A percentile compares a stretch with the other conserved stretches of the same genome.
Evolutionary conservation across 2,797 vertebrate species (phyloP).

Genomic region (Diceros bicornis): DNA sequence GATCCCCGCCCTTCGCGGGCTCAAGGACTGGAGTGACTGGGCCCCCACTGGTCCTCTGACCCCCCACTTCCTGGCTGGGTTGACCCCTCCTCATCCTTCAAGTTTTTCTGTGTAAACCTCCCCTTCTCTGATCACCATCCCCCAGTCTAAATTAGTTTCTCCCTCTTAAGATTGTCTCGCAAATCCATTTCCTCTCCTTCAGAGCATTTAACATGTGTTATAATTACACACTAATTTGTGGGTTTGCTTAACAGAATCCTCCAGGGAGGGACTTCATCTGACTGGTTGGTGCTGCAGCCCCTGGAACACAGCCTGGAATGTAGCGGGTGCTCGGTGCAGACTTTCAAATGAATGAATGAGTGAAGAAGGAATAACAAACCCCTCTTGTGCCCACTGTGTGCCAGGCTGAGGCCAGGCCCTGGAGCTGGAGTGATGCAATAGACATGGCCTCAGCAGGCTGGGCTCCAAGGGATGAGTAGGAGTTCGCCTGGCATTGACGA

Average conservation of each 20-base stretch:
- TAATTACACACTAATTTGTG: conserved; percentile 54
- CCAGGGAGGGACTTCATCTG: background rate
- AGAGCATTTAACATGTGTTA: background rate
- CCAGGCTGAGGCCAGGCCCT: background rate
- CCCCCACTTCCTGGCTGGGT: background rate
- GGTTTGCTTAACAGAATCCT: conserved; percentile 51
- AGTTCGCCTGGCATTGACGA: background rate
- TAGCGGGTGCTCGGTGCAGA: background rate
- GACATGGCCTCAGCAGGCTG: background rate
- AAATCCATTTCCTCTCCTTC: conserved; percentile 54
- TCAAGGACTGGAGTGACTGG: accelerated
- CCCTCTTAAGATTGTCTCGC: conserved; percentile 42
- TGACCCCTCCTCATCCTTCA: background rate
- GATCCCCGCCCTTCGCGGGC: background rate
- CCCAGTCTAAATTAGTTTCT: conserved; percentile 49
- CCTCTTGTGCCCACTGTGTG: background rate
- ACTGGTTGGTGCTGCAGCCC: background rate
- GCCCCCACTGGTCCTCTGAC: background rate
- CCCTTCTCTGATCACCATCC: background rate
- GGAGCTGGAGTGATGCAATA: background rate
- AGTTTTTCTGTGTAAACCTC: background rate
- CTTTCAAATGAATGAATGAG: background rate
- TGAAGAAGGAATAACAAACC: background rate
- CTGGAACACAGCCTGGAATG: background rate
- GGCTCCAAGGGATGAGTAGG: background rate